A percentile compares a stretch with the other conserved stretches of the same genome.
These are phyloP conservation scores for Miniopterus natalensis DNA, from an alignment of 2,113 vertebrate species.

Conservation along the genomic window DNA sequence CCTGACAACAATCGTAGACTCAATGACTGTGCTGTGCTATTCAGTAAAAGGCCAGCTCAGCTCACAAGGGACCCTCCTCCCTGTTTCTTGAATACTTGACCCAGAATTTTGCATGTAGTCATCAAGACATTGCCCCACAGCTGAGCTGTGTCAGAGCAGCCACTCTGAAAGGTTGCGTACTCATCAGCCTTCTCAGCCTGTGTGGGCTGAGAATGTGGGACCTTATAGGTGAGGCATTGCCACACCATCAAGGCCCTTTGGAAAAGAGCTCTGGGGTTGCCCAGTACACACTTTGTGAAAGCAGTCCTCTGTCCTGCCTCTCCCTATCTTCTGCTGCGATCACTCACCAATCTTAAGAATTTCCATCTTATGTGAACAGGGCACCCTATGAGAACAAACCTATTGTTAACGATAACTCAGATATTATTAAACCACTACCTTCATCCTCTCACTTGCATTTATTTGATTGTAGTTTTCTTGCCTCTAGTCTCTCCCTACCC, in stretches of 20 bases:
- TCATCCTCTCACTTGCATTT: background rate
- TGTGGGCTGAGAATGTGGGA: slow-evolving; percentile 54
- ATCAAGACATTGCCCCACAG: background rate
- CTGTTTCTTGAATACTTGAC: slow-evolving; percentile 52
- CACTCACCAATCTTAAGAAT: background rate
- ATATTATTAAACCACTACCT: background rate
- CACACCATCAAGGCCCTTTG: background rate
- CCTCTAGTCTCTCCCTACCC: background rate
- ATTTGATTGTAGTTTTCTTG: background rate
- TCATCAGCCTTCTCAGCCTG: background rate
- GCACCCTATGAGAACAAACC: background rate
- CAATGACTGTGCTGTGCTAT: background rate
- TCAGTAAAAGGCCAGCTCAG: slow-evolving; percentile 38
- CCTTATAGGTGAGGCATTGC: background rate
- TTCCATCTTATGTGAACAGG: background rate
- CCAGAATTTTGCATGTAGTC: slow-evolving; percentile 51
- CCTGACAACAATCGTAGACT: background rate
- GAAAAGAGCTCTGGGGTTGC: background rate
- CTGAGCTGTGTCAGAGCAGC: background rate
- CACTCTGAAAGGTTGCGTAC: background rate
- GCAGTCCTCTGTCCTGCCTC: background rate
- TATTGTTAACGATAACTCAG: background rate
- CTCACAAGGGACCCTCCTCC: slow-evolving; percentile 11
- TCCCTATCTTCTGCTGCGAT: background rate
- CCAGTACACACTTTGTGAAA: background rate